Evolutionary conservation across 2,888 invertebrate species (phyloP).

Genomic region (Eupithecia centaureata): DNA sequence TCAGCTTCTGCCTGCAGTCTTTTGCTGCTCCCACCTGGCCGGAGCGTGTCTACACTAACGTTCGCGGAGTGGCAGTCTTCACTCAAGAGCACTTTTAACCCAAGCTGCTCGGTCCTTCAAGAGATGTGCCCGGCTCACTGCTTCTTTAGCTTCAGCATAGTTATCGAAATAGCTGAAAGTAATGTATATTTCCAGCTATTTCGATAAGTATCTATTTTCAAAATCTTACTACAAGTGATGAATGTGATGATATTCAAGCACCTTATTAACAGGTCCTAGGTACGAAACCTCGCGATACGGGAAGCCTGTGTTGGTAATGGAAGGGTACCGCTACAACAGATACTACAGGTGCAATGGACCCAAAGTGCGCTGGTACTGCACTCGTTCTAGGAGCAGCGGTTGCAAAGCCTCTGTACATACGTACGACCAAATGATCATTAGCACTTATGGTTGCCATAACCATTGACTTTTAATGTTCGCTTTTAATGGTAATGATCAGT

Average conservation of each 20-base stretch:
- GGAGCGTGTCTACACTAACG: no score
- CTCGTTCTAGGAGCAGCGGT: neutral
- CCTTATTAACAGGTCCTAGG: neutral
- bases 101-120: no score
- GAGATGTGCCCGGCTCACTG: no score
- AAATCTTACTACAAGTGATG: neutral
- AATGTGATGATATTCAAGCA: no score
- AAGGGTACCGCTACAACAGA: neutral
- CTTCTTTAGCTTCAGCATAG: no score
- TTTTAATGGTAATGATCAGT: neutral
- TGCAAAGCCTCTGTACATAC: conserved; percentile 4
- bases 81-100: no score
- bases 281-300: neutral
- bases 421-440: neutral
- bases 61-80: no score
- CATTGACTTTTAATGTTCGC: neutral
- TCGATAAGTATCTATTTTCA: neutral
- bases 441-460: neutral
- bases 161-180: no score
- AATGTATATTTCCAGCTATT: no score
- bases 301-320: neutral
- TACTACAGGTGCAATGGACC: neutral
- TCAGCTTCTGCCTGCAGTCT: no score
- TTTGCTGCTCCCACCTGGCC: no score
- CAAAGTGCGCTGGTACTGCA: neutral